Conservation (phyloP, 2,113 vertebrate genomes). For the Lanius collurio region DNA sequence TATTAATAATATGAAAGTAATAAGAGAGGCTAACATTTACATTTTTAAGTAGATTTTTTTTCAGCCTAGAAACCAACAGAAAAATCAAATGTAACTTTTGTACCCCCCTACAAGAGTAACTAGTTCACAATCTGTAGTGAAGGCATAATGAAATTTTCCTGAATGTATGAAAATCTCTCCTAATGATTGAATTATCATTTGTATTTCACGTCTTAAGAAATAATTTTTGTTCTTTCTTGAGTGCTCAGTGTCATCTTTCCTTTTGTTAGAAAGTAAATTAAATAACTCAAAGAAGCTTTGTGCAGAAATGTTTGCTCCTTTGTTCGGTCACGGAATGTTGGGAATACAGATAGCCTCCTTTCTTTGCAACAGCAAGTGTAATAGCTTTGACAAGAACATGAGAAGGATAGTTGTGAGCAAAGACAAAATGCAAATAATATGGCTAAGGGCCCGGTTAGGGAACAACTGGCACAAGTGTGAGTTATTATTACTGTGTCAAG, state of each 20-base stretch:
- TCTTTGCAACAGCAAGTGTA: conserved; percentile 52
- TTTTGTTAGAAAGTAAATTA: conserved; percentile 70
- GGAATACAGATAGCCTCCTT: conserved; percentile 66
- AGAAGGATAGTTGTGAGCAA: conserved; percentile 56
- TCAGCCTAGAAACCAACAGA: not conserved
- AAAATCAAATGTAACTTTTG: not conserved
- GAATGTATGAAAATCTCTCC: conserved; percentile 6
- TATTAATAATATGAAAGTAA: not conserved
- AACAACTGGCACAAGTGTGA: conserved; percentile 8
- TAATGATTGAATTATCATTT: conserved; percentile 57
- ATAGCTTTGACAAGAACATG: conserved; percentile 59
- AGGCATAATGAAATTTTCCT: not conserved
- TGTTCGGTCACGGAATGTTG: conserved; percentile 56
- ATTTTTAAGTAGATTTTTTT: not conserved
- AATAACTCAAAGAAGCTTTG: conserved; percentile 70
- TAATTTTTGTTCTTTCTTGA: conserved; percentile 57
- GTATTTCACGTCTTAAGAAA: conserved; percentile 47
- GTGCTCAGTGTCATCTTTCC: conserved; percentile 62
- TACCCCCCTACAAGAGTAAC: not conserved
- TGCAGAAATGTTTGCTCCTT: conserved; percentile 63
- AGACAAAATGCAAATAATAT: conserved; percentile 65
- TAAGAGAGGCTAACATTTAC: not conserved
- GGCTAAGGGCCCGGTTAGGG: not conserved
- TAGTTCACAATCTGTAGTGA: not conserved
- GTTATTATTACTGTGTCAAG: not conserved